phyloP scores from a whole-genome alignment of 2,797 vertebrate species.

The Epinephelus awoara region DNA sequence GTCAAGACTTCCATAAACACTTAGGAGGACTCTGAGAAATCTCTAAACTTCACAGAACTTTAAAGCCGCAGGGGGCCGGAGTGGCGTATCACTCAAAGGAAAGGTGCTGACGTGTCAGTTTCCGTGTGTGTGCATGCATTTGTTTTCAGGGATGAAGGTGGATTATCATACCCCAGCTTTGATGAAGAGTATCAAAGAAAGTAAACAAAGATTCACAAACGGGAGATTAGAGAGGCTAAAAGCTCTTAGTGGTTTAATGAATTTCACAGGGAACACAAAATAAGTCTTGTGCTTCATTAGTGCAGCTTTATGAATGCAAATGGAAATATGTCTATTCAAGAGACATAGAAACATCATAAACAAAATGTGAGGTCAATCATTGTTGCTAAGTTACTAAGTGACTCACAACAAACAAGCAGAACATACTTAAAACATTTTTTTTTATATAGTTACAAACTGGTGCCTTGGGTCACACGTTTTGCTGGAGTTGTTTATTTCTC shows the following conservation, averaged over 20 bases:
- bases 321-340: not conserved
- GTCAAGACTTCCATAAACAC: not conserved
- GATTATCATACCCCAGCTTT: not conserved
- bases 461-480: too few relatives aligned
- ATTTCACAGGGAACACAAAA: constrained; percentile 4
- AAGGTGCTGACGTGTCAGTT: too few relatives aligned
- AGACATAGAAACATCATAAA: too few relatives aligned
- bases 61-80: constrained; percentile 4
- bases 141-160: not conserved
- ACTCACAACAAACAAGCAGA: too few relatives aligned
- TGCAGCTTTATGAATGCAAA: not conserved
- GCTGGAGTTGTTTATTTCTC: not conserved
- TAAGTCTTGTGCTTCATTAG: not conserved
- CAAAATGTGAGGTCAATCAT: not conserved
- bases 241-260: not conserved
- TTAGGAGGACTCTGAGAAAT: constrained; percentile 3
- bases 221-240: not conserved
- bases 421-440: too few relatives aligned
- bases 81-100: too few relatives aligned
- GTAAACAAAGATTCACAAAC: not conserved
- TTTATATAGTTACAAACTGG: too few relatives aligned
- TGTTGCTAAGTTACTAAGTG: not conserved
- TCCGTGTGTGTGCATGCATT: too few relatives aligned
- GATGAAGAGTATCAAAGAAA: not conserved
- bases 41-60: too few relatives aligned